Base-by-base conservation (phyloP, 2,797 vertebrate species). In the Nyctalus aviator region DNA sequence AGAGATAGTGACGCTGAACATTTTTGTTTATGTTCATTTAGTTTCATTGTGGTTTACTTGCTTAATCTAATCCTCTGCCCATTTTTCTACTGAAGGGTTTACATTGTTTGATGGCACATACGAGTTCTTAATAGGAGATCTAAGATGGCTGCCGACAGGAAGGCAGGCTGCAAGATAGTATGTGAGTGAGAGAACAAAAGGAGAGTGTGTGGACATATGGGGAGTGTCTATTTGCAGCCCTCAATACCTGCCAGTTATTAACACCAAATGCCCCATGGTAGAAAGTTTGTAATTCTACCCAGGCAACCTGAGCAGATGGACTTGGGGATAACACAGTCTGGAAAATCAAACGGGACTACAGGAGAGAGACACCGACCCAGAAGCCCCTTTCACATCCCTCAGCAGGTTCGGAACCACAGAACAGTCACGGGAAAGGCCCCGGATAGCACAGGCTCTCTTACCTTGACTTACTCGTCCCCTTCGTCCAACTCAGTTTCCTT, bases 401-500 rank as follows among this genome's bases (percentile, higher is more conserved):
- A 1, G 32, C 23, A 35, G 25, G n/a, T 64, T 32, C 62, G n/a
- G 66, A 37, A 44, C 6, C 7, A 2, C 2, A 64, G 10, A 84
- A 18, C 10, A 25, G 37, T 35, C 69, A n/a, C 0, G 3, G 55
- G n/a, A 18, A 68, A 68, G 62, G 23, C 37, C 8, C 27, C 5
- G 3, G 32, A 85, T 23, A 8, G 8, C 4, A 20, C 59, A 20
- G 37, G 4, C 66, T 69, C 4, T 50, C 98, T 98, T 97, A 98
- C 98, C 98, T 97, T 94, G 83, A 87, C 73, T 97, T 97, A 99
- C 4, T 99, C 98, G 68, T 99, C 99, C 76, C 97, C 98, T 93
- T 99, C 99, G 94, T 99, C 99, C 97, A 99, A 97, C 95, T 99
- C 99, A 46, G 99, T 99, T 98, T 99, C 99, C 98, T 99, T 99